Evolutionary conservation across 2,888 invertebrate species (phyloP), one percentile per base, ranked within the genome.

Genomic region (Ophioninae sp.): DNA sequence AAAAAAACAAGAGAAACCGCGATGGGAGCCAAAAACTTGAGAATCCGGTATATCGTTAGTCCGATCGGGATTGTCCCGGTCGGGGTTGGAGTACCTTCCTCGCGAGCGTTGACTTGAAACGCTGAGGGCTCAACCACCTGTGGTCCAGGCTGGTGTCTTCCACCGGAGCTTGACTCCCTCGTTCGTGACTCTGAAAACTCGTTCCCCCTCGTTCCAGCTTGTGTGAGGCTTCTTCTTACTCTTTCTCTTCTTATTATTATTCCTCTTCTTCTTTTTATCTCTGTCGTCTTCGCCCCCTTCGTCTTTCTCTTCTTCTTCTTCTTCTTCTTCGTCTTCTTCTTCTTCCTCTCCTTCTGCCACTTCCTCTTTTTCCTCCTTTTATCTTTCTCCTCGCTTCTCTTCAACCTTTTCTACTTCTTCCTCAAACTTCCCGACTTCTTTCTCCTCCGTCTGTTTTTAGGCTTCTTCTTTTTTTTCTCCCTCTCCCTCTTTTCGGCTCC

Each of bases 41-140:
- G 81, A 76, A 79, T 84, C 81, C 81, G 79, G 68, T 81, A 75
- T 64, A 62, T 78, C 61, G 80, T 70, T 64, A 65, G 64, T 13
- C 79, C 30, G 68, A 57, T 65, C 74, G 76, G 70, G 75, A 67
- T 70, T 81, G 59, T 64, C 70, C 73, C 77, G 77, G 70, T 37
- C 74, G 78, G 81, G 83, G 83, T 78, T 81, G 81, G 64, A 70
- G 81, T 80, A 79, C 83, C 80, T 83, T 83, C 77, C 68, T 70
- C 76, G 84, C 84, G 84, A 84, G 79, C 84, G 84, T 84, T 84
- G 84, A 84, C 84, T 84, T 81, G 75, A 81, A 85, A 83, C 84
- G 83, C 86, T 87, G 87, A 85, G 87, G 85, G 86, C 87, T 88
- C 88, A 84, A 84, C 89, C 87, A 86, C 88, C 87, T 88, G 80